Evolutionary conservation across 2,888 invertebrate species (phyloP).

Genomic region (Clitarchus hookeri): DNA sequence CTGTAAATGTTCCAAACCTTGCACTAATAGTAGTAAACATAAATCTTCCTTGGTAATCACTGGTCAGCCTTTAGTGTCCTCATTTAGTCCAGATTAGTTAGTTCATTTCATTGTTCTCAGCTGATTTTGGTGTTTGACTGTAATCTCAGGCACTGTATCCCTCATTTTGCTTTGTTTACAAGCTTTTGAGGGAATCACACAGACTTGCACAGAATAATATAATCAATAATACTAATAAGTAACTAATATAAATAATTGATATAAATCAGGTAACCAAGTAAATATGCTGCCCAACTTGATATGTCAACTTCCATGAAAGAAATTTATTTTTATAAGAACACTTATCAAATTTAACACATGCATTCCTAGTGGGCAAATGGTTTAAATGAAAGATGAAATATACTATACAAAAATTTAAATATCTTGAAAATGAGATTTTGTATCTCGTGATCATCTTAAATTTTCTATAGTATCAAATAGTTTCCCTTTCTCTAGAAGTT

Average conservation of each 20-base stretch:
- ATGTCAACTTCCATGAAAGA: slow-evolving; percentile 47
- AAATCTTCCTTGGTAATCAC: slow-evolving; percentile 16
- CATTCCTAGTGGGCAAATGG: slow-evolving; percentile 47
- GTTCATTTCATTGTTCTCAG: slow-evolving; percentile 25
- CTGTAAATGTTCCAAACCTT: slow-evolving; percentile 32
- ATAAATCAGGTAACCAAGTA: slow-evolving; percentile 46
- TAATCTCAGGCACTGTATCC: slow-evolving; percentile 40
- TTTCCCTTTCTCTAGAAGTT: slow-evolving; percentile 43
- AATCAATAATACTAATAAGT: slow-evolving; percentile 42
- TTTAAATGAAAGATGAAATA: slow-evolving; percentile 45
- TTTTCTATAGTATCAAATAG: slow-evolving; percentile 44
- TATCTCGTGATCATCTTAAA: slow-evolving; percentile 44
- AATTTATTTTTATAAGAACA: slow-evolving; percentile 48
- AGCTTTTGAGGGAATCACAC: slow-evolving; percentile 45
- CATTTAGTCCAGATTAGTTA: slow-evolving; percentile 28
- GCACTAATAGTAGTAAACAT: neutral
- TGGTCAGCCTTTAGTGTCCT: slow-evolving; percentile 27
- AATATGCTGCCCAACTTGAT: slow-evolving; percentile 47
- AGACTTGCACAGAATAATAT: slow-evolving; percentile 45
- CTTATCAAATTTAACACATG: slow-evolving; percentile 47
- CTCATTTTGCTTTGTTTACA: slow-evolving; percentile 30
- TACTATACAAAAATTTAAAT: slow-evolving; percentile 42
- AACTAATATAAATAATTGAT: slow-evolving; percentile 45
- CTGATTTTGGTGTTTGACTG: slow-evolving; percentile 24
- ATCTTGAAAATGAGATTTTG: slow-evolving; percentile 43